Percentiles rank a stretch among this genome's conserved stretches.
Conservation (phyloP, 2,113 vertebrate species). For the Microtus ochrogaster region DNA sequence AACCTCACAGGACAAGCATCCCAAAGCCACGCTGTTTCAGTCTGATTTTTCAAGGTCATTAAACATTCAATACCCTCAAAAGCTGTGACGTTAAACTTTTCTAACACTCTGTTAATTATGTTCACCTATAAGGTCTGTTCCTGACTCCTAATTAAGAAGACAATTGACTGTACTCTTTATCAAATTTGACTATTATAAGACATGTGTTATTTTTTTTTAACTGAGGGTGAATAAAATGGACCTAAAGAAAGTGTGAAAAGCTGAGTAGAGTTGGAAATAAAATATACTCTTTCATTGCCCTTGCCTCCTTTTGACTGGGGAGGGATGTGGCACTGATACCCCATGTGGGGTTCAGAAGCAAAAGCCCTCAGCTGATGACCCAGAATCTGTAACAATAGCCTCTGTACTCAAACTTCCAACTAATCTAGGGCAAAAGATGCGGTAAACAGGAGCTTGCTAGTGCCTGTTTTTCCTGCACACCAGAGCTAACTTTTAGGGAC, state of each 20-base stretch:
- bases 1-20: neutral
- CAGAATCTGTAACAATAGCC: neutral
- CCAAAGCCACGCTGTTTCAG: neutral
- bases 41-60: slow-evolving; percentile 21
- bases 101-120: slow-evolving; percentile 7
- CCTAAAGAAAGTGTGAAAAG: neutral
- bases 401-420: neutral
- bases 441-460: neutral
- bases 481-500: neutral
- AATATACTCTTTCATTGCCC: neutral
- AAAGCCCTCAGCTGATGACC: neutral
- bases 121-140: neutral
- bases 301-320: neutral
- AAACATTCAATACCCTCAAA: neutral
- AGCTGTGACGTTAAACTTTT: neutral
- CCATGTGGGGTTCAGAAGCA: too few relatives aligned
- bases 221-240: neutral
- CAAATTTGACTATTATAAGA: neutral
- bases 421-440: neutral
- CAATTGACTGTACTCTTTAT: neutral
- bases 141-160: neutral
- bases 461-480: neutral
- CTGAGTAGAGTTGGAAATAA: neutral
- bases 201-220: neutral
- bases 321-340: neutral